Base-by-base conservation (phyloP, 2,888 invertebrate genomes). In the Cryptosula pallasiana region DNA sequence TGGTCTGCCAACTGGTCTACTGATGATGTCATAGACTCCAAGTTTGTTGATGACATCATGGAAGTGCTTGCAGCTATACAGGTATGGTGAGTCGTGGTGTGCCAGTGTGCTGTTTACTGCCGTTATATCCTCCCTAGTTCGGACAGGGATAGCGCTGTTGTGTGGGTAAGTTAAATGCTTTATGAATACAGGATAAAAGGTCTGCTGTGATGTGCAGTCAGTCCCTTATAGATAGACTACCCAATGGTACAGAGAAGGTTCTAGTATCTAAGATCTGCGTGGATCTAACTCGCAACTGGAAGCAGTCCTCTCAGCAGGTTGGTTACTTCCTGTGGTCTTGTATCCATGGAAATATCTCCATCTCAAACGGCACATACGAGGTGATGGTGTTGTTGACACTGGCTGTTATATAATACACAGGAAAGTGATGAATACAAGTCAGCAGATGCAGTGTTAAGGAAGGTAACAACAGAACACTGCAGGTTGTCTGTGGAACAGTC, bases 161-260 rank as follows among this genome's bases (percentile, higher is more conserved):
- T n/a, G n/a, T n/a, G n/a, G n/a, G n/a, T n/a, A n/a, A n/a, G n/a
- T n/a, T n/a, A n/a, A n/a, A n/a, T n/a, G n/a, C n/a, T n/a, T n/a
- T n/a, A n/a, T n/a, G n/a, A n/a, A 57, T 32, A 16, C n/a, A 63
- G 63, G 63, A 63, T 32, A 63, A 63, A n/a, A 27, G 32, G 32
- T 63, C 63, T 29, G 63, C 63, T 13, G 63, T 63, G 3, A 63
- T 63, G 63, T 63, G 63, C 63, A 63, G 63, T 63, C 63, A 63
- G 32, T 2, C 63, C 2, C 32, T 63, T 1, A 63, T 63, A 32
- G 34, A 63, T 9, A 63, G 32, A 63, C 25, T 63, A 5, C 63
- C 63, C 13, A 27, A 20, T 63, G 63, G 63, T 13, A 32, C 27
- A 9, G 63, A 63, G 63, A 63, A 63, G n/a, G 9, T 63, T 25